phyloP scores from a whole-genome alignment of 2,888 invertebrate genomes.

The Cheilosia impressa region DNA sequence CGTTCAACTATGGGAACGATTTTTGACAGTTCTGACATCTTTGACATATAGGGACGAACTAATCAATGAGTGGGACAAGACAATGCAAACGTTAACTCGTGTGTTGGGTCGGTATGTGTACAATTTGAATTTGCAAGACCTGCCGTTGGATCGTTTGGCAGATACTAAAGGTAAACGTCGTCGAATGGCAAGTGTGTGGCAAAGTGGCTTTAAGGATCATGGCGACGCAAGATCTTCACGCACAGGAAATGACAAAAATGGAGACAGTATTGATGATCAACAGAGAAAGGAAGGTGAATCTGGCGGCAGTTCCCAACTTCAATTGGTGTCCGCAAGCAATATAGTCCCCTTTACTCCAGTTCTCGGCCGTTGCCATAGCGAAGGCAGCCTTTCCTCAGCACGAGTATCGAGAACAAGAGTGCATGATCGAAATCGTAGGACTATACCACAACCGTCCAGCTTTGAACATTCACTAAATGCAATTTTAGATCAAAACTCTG shows the following conservation, averaged over 20 bases:
- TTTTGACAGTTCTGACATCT: conserved; percentile 93
- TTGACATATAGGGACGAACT: conserved; percentile 97
- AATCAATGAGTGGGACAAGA: conserved; percentile 98
- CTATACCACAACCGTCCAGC: conserved; percentile 77
- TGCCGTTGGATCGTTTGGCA: conserved; percentile 91
- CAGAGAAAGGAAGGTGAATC: conserved; percentile 74
- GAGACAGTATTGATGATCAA: conserved; percentile 53
- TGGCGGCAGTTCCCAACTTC: conserved; percentile 67
- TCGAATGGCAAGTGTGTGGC: conserved; percentile 84
- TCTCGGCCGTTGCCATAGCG: conserved; percentile 85
- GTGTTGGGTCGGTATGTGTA: conserved; percentile 98
- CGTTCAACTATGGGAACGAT: conserved; percentile 96
- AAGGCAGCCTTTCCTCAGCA: conserved; percentile 84
- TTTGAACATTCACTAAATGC: conserved; percentile 79
- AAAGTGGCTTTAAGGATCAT: conserved; percentile 76
- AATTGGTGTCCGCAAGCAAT: conserved; percentile 61
- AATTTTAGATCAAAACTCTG: conserved; percentile 77
- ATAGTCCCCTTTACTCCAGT: conserved; percentile 79
- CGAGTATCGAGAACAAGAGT: conserved; percentile 78
- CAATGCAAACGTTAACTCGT: conserved; percentile 97
- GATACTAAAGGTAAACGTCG: conserved; percentile 91
- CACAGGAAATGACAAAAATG: conserved; percentile 68
- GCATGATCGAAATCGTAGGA: conserved; percentile 77
- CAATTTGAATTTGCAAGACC: conserved; percentile 94
- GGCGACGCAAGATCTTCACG: conserved; percentile 50